Percentiles rank a stretch among this genome's conserved stretches.
phyloP scores from a whole-genome alignment of 2,113 vertebrate species.

The Ammospiza nelsoni region DNA sequence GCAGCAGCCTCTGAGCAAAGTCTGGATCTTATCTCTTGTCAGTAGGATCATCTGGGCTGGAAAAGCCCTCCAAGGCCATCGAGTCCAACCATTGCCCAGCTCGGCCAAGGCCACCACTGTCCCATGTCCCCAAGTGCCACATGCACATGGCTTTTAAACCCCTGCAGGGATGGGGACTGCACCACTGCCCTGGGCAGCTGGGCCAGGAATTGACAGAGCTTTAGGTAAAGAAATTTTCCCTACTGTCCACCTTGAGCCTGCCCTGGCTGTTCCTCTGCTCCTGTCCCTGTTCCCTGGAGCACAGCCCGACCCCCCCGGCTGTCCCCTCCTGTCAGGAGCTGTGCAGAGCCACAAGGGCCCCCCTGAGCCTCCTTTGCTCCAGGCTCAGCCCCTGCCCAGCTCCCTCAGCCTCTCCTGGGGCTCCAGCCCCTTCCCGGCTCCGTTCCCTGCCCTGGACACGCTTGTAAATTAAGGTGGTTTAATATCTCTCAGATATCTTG shows the following conservation, averaged over 20 bases:
- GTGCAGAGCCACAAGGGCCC: neutral
- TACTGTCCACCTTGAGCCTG: fast-evolving
- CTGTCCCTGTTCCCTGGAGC: neutral
- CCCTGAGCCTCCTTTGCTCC: neutral
- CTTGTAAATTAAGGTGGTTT: neutral
- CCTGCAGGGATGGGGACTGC: neutral
- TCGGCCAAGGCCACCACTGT: neutral
- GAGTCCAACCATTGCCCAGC: neutral
- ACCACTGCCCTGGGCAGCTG: neutral
- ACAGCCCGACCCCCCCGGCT: neutral
- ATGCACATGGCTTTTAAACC: fast-evolving
- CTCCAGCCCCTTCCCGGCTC: neutral
- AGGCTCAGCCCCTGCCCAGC: neutral
- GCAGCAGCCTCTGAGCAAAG: neutral
- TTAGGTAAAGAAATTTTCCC: fast-evolving
- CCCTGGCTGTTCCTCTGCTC: neutral
- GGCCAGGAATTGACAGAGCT: fast-evolving
- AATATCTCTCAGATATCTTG: fast-evolving
- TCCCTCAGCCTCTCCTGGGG: neutral
- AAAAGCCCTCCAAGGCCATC: neutral
- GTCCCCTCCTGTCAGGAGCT: neutral
- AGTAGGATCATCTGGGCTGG: neutral
- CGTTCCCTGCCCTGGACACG: fast-evolving
- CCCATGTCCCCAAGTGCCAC: fast-evolving
- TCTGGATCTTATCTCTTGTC: neutral